These are phyloP conservation scores for Apus apus DNA, from an alignment of 2,113 vertebrate genomes.

Conservation along the genomic window DNA sequence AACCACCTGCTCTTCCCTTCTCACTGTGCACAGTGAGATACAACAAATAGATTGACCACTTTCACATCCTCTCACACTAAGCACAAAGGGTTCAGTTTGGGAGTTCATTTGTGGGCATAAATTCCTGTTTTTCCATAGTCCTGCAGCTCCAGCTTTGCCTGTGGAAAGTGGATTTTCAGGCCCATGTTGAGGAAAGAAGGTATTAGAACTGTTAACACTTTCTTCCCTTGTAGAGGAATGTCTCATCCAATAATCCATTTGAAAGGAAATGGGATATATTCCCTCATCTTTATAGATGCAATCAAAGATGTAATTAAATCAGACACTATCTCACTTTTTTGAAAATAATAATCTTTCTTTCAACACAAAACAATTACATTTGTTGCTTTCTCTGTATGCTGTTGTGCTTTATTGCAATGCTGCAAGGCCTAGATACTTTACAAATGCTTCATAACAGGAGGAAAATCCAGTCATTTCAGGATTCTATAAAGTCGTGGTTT, in stretches of 20 bases:
- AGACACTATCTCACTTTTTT: neutral
- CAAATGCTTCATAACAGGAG: neutral
- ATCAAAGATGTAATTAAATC: neutral
- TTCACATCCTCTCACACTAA: neutral
- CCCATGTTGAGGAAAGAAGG: fast-evolving
- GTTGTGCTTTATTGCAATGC: neutral
- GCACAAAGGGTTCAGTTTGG: neutral
- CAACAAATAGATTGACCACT: fast-evolving
- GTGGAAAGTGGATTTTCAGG: neutral
- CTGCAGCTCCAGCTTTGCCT: neutral
- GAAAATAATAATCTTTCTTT: neutral
- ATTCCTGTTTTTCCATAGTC: neutral
- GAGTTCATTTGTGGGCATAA: neutral
- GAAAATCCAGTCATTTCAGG: neutral
- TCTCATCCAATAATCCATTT: neutral
- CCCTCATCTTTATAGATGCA: neutral
- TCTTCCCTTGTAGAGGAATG: neutral
- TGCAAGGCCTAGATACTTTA: neutral
- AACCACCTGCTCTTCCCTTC: neutral
- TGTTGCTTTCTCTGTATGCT: neutral
- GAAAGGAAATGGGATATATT: neutral
- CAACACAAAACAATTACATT: neutral
- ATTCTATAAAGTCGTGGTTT: neutral
- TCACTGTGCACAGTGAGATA: fast-evolving
- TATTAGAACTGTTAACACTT: neutral